Conservation (phyloP, 2,888 invertebrate genomes). For the Drosophila ezoana region DNA sequence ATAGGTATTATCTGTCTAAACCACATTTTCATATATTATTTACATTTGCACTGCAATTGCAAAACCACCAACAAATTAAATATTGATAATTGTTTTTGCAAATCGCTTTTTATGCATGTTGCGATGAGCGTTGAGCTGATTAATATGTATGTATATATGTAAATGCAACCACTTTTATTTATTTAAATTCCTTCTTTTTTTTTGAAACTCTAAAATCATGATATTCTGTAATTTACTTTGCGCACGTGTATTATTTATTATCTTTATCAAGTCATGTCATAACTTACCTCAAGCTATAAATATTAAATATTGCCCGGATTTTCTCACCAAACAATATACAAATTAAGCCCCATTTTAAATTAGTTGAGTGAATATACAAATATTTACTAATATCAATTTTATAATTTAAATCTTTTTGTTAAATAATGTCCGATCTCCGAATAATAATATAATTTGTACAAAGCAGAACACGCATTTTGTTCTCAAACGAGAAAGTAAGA, state of each 20-base stretch:
- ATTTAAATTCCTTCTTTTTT: conserved; percentile 16
- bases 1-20: conserved; percentile 52
- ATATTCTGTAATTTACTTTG: conserved; percentile 55
- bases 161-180: conserved; percentile 21
- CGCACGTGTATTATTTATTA: conserved; percentile 21
- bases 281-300: background rate
- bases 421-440: no score
- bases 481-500: no score
- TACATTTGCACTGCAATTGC: conserved; percentile 56
- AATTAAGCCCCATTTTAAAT: no score
- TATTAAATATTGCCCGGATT: background rate
- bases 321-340: no score
- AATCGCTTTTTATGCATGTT: conserved; percentile 36
- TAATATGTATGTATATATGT: conserved; percentile 11
- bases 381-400: no score
- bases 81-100: conserved; percentile 76
- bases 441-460: no score
- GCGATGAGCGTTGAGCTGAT: conserved; percentile 26
- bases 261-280: conserved; percentile 10
- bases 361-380: no score
- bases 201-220: background rate
- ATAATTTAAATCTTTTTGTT: no score
- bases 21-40: conserved; percentile 73
- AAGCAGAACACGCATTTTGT: no score
- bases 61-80: conserved; percentile 72